Evolutionary conservation across 1,140 invertebrate genomes (phyloP).

Genomic region (Achatina immaculata): DNA sequence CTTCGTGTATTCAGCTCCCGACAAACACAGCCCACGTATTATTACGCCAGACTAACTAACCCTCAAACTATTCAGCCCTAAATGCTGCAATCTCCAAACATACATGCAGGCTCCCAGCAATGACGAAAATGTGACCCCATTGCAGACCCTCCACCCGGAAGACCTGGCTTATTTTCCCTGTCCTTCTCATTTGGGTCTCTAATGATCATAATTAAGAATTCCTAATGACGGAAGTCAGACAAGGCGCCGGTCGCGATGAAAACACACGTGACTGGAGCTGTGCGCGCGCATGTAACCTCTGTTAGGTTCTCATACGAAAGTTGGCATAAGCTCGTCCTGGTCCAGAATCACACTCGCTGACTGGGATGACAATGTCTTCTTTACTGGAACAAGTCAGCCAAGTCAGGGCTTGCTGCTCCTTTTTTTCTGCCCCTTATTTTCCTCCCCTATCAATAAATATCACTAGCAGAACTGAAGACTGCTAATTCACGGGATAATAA

Average conservation of each 20-base stretch:
- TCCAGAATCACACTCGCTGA: background rate
- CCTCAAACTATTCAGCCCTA: background rate
- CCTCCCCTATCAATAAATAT: too few species aligned
- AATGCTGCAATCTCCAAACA: background rate
- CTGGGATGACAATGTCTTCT: background rate
- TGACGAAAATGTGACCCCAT: background rate
- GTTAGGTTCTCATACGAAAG: constrained; percentile 21
- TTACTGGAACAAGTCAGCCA: background rate
- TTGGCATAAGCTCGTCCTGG: background rate
- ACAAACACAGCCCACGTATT: background rate
- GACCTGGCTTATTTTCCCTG: background rate
- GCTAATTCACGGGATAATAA: too few species aligned
- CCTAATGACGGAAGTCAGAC: constrained; percentile 13
- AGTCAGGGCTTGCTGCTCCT: background rate
- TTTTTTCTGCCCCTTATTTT: background rate
- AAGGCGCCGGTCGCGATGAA: background rate
- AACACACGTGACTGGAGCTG: constrained; percentile 15
- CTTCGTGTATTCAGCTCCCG: background rate
- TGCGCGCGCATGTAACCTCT: constrained; percentile 18
- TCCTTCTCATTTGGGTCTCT: constrained; percentile 12
- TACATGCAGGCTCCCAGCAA: background rate
- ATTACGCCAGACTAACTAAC: background rate
- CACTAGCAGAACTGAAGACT: too few species aligned
- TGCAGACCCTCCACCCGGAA: background rate
- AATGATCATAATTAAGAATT: constrained; percentile 25